Conservation (phyloP, 2,888 invertebrate species). For the Lasioglossum zephyrum region DNA sequence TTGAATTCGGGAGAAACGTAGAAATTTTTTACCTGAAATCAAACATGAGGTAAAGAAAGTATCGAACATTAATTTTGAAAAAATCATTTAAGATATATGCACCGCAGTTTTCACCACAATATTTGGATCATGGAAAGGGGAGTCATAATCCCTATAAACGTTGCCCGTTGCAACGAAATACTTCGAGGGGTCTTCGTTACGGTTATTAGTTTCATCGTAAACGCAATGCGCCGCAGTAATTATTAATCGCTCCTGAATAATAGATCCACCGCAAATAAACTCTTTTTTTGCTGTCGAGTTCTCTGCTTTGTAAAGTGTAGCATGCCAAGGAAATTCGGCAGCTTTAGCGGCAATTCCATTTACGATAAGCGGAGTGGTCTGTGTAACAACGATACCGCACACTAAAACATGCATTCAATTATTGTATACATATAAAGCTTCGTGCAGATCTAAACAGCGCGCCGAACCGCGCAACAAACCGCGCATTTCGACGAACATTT, state of each 20-base stretch:
- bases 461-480: too few relatives aligned
- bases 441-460: too few relatives aligned
- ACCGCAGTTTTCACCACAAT: constrained; percentile 73
- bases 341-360: constrained; percentile 74
- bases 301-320: constrained; percentile 76
- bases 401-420: constrained; percentile 73
- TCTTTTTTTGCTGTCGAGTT: constrained; percentile 60
- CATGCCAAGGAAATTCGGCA: constrained; percentile 83
- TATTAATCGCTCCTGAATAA: constrained; percentile 79
- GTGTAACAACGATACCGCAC: constrained; percentile 75
- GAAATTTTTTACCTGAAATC: not conserved
- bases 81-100: constrained; percentile 22
- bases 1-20: constrained; percentile 71
- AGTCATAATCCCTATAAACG: constrained; percentile 77
- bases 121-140: constrained; percentile 60
- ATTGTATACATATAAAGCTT: not conserved
- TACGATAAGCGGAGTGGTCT: constrained; percentile 72
- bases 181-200: constrained; percentile 61
- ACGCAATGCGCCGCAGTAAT: constrained; percentile 84
- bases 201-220: constrained; percentile 72
- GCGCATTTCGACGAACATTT: too few relatives aligned
- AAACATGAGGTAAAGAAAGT: constrained; percentile 45
- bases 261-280: constrained; percentile 82
- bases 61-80: not conserved
- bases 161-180: constrained; percentile 81